Percentiles rank a stretch among this genome's conserved stretches.
Evolutionary conservation across 2,888 invertebrate species (phyloP).

Genomic region (Apoda limacodes): DNA sequence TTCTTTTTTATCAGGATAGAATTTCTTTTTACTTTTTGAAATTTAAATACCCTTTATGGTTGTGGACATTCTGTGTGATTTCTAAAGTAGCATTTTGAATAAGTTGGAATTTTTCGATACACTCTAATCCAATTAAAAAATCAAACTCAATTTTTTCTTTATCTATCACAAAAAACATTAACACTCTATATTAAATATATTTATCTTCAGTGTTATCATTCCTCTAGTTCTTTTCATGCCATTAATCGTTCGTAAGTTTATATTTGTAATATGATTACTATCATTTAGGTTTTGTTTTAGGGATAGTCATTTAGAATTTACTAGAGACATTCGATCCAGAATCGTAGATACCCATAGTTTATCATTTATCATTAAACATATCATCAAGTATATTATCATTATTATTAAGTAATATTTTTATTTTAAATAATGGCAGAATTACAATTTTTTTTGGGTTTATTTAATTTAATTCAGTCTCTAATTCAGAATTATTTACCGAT

Average conservation of each 20-base stretch:
- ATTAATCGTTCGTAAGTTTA: conserved; percentile 18
- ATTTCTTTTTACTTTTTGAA: conserved; percentile 6
- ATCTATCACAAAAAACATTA: conserved; percentile 19
- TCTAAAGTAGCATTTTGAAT: conserved; percentile 21
- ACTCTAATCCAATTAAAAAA: conserved; percentile 22
- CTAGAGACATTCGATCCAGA: conserved; percentile 26
- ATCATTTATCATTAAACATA: conserved; percentile 21
- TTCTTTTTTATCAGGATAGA: neutral
- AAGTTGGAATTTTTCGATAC: conserved; percentile 20
- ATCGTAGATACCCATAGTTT: conserved; percentile 23
- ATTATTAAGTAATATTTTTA: conserved; percentile 15
- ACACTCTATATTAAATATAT: conserved; percentile 18
- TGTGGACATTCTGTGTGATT: conserved; percentile 12
- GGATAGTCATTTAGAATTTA: conserved; percentile 21
- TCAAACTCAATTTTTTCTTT: conserved; percentile 22
- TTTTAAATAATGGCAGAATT: conserved; percentile 19
- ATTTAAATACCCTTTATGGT: conserved; percentile 8
- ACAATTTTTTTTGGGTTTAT: conserved; percentile 21
- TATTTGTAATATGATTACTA: conserved; percentile 5
- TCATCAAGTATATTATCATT: no score
- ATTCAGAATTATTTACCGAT: conserved; percentile 15
- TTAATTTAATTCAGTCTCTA: conserved; percentile 16
- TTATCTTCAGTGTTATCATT: conserved; percentile 17
- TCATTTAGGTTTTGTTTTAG: conserved; percentile 5
- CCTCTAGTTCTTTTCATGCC: conserved; percentile 14